Evolutionary conservation across 1,140 invertebrate species (phyloP), one percentile per base, ranked within the genome.

Genomic region (Lasioglossum baleicum): DNA sequence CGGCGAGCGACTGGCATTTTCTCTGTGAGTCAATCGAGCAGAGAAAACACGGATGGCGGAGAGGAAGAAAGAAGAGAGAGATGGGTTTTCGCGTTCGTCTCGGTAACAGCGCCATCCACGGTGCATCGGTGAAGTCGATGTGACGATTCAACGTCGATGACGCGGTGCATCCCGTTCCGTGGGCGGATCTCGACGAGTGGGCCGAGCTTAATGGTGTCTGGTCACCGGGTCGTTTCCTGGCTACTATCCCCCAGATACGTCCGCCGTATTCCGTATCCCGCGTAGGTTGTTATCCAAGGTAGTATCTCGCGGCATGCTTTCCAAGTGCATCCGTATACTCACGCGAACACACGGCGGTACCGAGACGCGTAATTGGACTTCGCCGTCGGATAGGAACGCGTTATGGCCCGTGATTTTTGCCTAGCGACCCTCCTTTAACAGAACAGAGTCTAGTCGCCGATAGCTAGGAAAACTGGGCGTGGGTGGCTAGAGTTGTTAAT

Each of bases 161-260:
- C 80, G 80, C 40, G 68, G 42, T 70, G 75, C 80, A 82, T 79
- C 80, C 67, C 75, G 75, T 82, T 70, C 20, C 70, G 70, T 63
- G 71, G 60, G 79, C 58, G 63, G 66, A 69, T 72, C 79, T 71
- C 75, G 61, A n/a, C 66, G 58, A 64, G 81, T 61, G 58, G 67
- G 77, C 64, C 63, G 80, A 61, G 75, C 72, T 85, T 71, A 81
- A 86, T 86, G 77, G 72, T 68, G 68, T 83, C 81, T 85, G 81
- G 80, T 80, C 72, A 83, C 75, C 76, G 64, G 72, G 69, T 85
- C 83, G 80, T 79, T 79, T 79, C 80, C 80, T 78, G 72, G 73
- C 68, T 74, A 71, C 65, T 75, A 81, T 71, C 58, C 58, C 56
- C 70, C 60, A 22, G 68, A 66, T 60, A 58, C 75, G 66, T 61